phyloP scores from a whole-genome alignment of 1,140 invertebrate species.

The Drosophila nebulosa region DNA sequence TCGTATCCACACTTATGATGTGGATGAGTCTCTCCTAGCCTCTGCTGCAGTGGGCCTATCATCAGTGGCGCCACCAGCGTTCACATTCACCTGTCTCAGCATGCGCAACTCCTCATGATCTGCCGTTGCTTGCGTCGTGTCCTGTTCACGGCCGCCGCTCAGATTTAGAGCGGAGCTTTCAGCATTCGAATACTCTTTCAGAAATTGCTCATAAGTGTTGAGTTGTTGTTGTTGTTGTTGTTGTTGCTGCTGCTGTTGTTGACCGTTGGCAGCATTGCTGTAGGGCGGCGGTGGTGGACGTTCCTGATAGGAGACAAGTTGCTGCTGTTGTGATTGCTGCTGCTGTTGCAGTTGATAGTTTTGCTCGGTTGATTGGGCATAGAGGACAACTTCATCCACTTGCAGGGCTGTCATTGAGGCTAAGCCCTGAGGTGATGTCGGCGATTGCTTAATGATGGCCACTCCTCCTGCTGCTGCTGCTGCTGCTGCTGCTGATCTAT shows the following conservation, averaged over 20 bases:
- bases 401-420: constrained; percentile 8
- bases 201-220: constrained; percentile 65
- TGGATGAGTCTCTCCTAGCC: not conserved
- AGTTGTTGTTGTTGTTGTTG: constrained; percentile 46
- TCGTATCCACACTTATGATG: not conserved
- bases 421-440: constrained; percentile 46
- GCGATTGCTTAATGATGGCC: constrained; percentile 60
- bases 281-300: constrained; percentile 54
- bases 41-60: not conserved
- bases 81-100: constrained; percentile 41
- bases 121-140: not conserved
- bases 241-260: constrained; percentile 11
- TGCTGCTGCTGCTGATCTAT: not conserved
- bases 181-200: constrained; percentile 63
- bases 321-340: constrained; percentile 16
- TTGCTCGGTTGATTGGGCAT: constrained; percentile 11
- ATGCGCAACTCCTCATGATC: constrained; percentile 43
- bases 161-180: constrained; percentile 52
- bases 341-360: constrained; percentile 35
- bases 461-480: not conserved
- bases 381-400: constrained; percentile 5
- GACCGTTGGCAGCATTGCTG: constrained; percentile 14
- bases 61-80: constrained; percentile 7
- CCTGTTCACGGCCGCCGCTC: constrained; percentile 40
- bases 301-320: constrained; percentile 44